Conservation (phyloP, 2,888 invertebrate genomes). For the Drosophila colorata region DNA sequence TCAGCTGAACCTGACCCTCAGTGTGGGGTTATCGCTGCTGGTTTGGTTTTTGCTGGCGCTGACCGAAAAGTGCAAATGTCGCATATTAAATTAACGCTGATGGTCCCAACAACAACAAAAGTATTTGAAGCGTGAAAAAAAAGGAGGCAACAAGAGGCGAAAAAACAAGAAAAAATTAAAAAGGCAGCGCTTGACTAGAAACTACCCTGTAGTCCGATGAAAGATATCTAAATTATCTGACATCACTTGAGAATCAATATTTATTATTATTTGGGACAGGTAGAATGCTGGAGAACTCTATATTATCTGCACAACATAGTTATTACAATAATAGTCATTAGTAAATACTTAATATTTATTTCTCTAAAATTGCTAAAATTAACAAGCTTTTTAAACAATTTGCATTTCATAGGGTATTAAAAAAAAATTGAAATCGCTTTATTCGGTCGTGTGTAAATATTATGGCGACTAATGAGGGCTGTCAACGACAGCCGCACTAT, state of each 20-base stretch:
- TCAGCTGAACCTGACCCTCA: background rate
- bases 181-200: background rate
- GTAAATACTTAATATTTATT: too few relatives aligned
- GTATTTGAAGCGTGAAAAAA: conserved; percentile 61
- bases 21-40: conserved; percentile 20
- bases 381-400: background rate
- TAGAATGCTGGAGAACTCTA: too few relatives aligned
- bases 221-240: too few relatives aligned
- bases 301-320: too few relatives aligned
- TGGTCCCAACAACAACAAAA: conserved; percentile 27
- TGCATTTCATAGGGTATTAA: conserved; percentile 14
- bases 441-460: conserved; percentile 37
- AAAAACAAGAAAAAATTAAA: conserved; percentile 25
- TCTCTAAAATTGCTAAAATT: background rate
- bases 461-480: conserved; percentile 50
- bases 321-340: too few relatives aligned
- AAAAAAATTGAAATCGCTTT: conserved; percentile 31
- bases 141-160: conserved; percentile 12
- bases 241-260: too few relatives aligned
- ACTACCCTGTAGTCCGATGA: conserved; percentile 11
- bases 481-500: conserved; percentile 42
- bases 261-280: too few relatives aligned
- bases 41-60: conserved; percentile 16
- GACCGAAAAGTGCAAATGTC: conserved; percentile 78
- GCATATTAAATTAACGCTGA: conserved; percentile 77